Conservation (phyloP, 2,113 vertebrate species). For the Nothocercus nigrocapillus region DNA sequence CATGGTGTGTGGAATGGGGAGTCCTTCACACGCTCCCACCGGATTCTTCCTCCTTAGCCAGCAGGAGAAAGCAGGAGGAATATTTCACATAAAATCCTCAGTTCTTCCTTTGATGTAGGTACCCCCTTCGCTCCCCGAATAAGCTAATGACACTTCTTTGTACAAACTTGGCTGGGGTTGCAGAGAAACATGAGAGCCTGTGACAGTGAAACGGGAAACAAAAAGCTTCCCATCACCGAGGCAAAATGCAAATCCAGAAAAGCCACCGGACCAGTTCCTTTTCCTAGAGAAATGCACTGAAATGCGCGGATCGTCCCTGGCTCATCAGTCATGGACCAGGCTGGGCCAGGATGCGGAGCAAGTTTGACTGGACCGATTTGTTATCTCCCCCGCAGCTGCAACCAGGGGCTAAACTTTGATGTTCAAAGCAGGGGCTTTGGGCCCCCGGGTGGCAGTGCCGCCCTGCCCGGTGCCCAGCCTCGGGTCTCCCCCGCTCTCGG, state of each 20-base stretch:
- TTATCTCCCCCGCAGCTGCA: neutral
- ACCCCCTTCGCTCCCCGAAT: slow-evolving; percentile 29
- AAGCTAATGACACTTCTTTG: slow-evolving; percentile 54
- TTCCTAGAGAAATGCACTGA: slow-evolving; percentile 44
- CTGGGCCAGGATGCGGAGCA: neutral
- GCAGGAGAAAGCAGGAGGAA: slow-evolving; percentile 48
- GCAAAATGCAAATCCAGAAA: slow-evolving; percentile 61
- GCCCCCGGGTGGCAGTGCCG: neutral
- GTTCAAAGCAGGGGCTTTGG: slow-evolving; percentile 33
- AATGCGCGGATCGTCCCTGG: neutral
- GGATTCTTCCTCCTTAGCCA: slow-evolving; percentile 19
- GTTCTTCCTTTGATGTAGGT: slow-evolving; percentile 62
- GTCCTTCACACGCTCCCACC: neutral
- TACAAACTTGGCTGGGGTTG: slow-evolving; percentile 27
- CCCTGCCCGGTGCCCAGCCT: neutral
- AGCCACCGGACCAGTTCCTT: slow-evolving; percentile 57
- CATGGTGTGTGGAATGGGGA: neutral
- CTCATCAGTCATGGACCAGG: neutral
- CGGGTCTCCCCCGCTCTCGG: neutral
- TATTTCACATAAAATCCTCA: slow-evolving; percentile 47
- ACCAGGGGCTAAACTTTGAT: slow-evolving; percentile 50
- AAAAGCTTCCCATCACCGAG: slow-evolving; percentile 37
- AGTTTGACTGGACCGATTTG: slow-evolving; percentile 2
- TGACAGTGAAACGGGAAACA: slow-evolving; percentile 38
- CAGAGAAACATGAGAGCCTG: slow-evolving; percentile 34